phyloP scores from a whole-genome alignment of 2,797 vertebrate genomes.

The Masticophis lateralis region DNA sequence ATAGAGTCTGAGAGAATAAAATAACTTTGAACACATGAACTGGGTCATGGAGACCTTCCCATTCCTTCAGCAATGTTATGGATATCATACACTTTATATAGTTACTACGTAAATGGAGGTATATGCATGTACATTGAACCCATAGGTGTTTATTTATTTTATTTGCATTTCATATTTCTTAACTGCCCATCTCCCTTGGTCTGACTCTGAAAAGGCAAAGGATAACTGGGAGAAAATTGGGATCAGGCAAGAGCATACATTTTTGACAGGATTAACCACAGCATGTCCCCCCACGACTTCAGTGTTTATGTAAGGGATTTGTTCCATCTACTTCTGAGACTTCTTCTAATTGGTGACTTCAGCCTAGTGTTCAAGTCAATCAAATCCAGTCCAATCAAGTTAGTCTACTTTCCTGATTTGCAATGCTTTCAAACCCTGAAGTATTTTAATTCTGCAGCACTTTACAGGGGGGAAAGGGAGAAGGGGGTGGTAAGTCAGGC shows the following conservation, averaged over 20 bases:
- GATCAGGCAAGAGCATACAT: slow-evolving; percentile 47
- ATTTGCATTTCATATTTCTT: not conserved
- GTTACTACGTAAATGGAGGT: slow-evolving; percentile 51
- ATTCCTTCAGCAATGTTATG: not conserved
- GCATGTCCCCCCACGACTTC: not conserved
- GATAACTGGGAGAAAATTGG: slow-evolving; percentile 42
- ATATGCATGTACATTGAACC: slow-evolving; percentile 36
- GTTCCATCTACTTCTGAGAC: not conserved
- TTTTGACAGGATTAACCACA: not conserved
- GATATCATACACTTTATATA: slow-evolving; percentile 55
- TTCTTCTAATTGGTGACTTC: not conserved
- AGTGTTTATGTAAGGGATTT: not conserved
- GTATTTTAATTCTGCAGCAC: not conserved
- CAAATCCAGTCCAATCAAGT: not conserved
- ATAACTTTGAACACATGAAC: slow-evolving; percentile 5
- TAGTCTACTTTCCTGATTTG: not conserved
- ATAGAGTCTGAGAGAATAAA: not conserved
- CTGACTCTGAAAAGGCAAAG: not conserved
- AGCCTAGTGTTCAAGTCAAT: not conserved
- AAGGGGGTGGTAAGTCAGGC: not conserved
- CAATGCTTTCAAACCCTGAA: not conserved
- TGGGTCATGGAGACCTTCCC: slow-evolving; percentile 40
- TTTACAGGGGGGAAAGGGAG: too few species aligned
- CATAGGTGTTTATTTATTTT: slow-evolving; percentile 34
- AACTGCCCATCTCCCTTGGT: not conserved